Conservation (phyloP, 2,113 vertebrate genomes). For the Ranitomeya variabilis region DNA sequence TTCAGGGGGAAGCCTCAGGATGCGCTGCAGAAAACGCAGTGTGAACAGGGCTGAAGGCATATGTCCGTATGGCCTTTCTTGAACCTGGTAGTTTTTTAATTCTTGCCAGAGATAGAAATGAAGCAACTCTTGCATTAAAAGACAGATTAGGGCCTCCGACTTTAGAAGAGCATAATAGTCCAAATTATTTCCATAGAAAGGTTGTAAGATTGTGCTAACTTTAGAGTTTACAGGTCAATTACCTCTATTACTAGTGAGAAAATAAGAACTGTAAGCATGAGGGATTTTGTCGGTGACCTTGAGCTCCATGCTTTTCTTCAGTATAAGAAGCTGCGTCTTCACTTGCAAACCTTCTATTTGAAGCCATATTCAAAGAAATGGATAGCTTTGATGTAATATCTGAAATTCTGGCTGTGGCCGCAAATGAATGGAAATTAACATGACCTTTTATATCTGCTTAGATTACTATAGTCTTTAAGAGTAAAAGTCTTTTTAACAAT, state of each 20-base stretch:
- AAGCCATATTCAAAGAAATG: constrained; percentile 17
- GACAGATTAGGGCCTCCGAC: background rate
- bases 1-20: too few species aligned
- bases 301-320: background rate
- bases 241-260: background rate
- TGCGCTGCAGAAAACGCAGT: too few species aligned
- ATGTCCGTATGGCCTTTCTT: too few species aligned
- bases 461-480: background rate
- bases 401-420: background rate
- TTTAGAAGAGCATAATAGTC: background rate
- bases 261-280: background rate
- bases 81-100: too few species aligned
- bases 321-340: background rate
- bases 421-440: constrained; percentile 1
- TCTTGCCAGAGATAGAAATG: background rate
- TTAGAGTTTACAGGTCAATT: background rate
- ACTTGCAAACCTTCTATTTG: constrained; percentile 30
- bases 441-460: constrained; percentile 23
- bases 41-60: too few species aligned
- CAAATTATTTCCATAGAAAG: background rate
- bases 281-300: background rate
- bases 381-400: constrained; percentile 11
- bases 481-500: background rate
- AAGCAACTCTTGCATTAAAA: background rate
- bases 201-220: background rate